Evolutionary conservation across 2,113 vertebrate species (phyloP).

Genomic region (Gopherus flavomarginatus): DNA sequence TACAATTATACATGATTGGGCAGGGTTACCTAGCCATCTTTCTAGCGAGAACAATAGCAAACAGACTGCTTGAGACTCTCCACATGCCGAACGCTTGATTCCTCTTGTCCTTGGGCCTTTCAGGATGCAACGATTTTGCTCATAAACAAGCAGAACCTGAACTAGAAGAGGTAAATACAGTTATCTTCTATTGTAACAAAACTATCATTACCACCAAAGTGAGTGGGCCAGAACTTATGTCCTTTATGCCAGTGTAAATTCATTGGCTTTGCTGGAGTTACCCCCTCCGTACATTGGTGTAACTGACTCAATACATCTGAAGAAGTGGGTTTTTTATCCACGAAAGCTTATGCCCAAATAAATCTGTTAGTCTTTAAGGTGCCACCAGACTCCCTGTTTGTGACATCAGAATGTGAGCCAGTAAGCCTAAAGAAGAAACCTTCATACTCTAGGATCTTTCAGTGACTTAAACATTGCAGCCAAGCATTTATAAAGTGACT

Average conservation of each 20-base stretch:
- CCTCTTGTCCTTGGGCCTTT: not conserved
- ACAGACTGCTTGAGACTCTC: not conserved
- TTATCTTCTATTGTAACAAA: slow-evolving; percentile 21
- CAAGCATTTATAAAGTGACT: not conserved
- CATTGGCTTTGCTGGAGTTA: slow-evolving; percentile 31
- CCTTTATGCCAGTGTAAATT: slow-evolving; percentile 32
- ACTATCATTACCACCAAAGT: not conserved
- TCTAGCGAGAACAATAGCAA: not conserved
- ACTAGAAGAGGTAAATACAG: not conserved
- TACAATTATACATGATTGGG: not conserved
- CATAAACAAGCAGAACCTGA: not conserved
- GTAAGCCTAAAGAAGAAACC: slow-evolving; percentile 13
- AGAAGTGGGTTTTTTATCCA: no score
- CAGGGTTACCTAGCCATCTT: not conserved
- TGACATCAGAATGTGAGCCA: slow-evolving; percentile 18
- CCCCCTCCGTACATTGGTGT: slow-evolving; percentile 29
- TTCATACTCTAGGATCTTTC: not conserved
- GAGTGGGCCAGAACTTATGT: not conserved
- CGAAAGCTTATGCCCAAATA: no score
- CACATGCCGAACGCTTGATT: not conserved
- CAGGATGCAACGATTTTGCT: not conserved
- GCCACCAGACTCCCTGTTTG: no score
- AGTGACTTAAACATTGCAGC: not conserved
- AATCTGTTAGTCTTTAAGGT: no score
- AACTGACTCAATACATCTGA: not conserved